Percentiles rank a stretch among this genome's conserved stretches.
phyloP scores from a whole-genome alignment of 2,888 invertebrate species.

The Hydriomena furcata region DNA sequence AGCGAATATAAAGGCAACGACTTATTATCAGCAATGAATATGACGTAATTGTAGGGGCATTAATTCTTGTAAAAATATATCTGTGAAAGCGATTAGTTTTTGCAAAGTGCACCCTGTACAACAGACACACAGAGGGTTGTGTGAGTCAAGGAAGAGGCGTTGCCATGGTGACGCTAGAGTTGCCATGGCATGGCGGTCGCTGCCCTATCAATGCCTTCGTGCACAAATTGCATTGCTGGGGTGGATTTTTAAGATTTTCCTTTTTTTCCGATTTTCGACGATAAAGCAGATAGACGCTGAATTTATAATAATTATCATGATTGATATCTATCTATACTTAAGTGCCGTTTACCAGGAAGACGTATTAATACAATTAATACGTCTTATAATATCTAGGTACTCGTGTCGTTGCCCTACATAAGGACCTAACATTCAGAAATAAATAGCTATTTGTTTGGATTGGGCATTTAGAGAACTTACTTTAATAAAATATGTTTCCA shows the following conservation, averaged over 20 bases:
- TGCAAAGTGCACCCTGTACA: slow-evolving; percentile 18
- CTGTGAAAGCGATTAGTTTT: slow-evolving; percentile 50
- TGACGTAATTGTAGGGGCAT: slow-evolving; percentile 58
- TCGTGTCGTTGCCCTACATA: no score
- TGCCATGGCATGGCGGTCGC: slow-evolving; percentile 43
- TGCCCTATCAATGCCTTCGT: slow-evolving; percentile 57
- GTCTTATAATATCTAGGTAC: no score
- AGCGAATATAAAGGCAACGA: slow-evolving; percentile 52
- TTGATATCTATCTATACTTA: no score
- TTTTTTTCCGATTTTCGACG: neutral
- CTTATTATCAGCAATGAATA: slow-evolving; percentile 71
- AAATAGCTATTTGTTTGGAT: no score
- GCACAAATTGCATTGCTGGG: slow-evolving; percentile 55
- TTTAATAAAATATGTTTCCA: no score
- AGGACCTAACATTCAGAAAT: no score
- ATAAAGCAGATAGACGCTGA: slow-evolving; percentile 17
- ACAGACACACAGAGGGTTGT: slow-evolving; percentile 32
- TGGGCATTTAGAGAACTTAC: no score
- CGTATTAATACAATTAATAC: no score
- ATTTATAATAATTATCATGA: neutral
- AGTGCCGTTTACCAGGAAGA: no score
- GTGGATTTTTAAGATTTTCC: neutral
- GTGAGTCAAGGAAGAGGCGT: slow-evolving; percentile 75
- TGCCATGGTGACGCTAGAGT: slow-evolving; percentile 74
- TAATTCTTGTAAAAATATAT: slow-evolving; percentile 70